These are phyloP conservation scores for Nilaparvata lugens DNA, from an alignment of 1,140 invertebrate genomes.

Conservation along the genomic window DNA sequence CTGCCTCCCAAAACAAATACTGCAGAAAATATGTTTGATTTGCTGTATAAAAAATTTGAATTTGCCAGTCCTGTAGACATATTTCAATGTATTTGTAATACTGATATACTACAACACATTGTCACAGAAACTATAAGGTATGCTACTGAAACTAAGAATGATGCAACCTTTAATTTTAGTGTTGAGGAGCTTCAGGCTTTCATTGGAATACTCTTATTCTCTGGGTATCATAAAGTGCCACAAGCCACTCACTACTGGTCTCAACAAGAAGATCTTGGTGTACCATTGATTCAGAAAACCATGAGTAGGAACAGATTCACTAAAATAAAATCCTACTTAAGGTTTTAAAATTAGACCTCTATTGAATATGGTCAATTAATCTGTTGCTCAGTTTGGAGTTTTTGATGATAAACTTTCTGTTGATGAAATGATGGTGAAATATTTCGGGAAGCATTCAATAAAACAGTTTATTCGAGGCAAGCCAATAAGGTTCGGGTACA, in stretches of 20 bases:
- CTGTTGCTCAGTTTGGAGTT: neutral
- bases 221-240: neutral
- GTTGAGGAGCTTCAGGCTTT: too few relatives aligned
- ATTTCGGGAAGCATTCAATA: neutral
- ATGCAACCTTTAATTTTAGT: too few relatives aligned
- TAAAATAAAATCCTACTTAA: neutral
- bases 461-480: neutral
- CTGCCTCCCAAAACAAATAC: too few relatives aligned
- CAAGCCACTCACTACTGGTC: neutral
- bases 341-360: neutral
- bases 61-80: too few relatives aligned
- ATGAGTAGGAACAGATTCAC: neutral
- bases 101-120: too few relatives aligned
- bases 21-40: too few relatives aligned
- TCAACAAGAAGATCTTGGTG: neutral
- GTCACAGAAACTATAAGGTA: too few relatives aligned
- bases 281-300: neutral
- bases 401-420: neutral
- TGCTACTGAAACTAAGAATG: too few relatives aligned
- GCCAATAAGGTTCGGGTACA: neutral
- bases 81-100: too few relatives aligned
- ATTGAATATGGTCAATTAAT: neutral
- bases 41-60: too few relatives aligned
- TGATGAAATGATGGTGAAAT: constrained; percentile 3
- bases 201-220: too few relatives aligned